Evolutionary conservation across 2,888 invertebrate species (phyloP).

Genomic region (Eupithecia subumbrata): DNA sequence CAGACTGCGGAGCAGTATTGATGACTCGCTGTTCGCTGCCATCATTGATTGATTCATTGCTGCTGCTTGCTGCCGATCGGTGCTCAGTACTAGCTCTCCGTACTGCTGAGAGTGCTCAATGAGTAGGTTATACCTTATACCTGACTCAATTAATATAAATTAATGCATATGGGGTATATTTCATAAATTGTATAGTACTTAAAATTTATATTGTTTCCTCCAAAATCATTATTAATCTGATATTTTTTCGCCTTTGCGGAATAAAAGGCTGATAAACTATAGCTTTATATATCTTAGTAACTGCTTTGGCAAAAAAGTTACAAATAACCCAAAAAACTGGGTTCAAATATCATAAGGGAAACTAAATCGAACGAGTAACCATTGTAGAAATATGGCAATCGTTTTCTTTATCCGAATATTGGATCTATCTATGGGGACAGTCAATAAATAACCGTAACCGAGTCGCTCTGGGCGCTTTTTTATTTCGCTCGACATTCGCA

Average conservation of each 20-base stretch:
- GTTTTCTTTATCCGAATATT: slow-evolving; percentile 39
- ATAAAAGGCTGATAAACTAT: background rate
- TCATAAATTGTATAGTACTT: background rate
- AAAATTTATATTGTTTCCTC: background rate
- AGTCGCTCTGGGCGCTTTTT: slow-evolving; percentile 38
- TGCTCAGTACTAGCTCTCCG: background rate
- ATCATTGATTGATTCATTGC: slow-evolving; percentile 28
- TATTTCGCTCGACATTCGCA: slow-evolving; percentile 36
- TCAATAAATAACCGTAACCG: slow-evolving; percentile 43
- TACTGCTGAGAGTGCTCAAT: background rate
- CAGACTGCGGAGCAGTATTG: slow-evolving; percentile 30
- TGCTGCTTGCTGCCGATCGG: background rate
- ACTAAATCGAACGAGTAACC: slow-evolving; percentile 34
- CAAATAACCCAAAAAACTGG: background rate
- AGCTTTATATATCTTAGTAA: background rate
- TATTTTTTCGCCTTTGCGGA: background rate
- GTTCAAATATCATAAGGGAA: slow-evolving; percentile 29
- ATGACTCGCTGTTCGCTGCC: slow-evolving; percentile 31
- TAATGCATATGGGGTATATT: background rate
- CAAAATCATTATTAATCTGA: background rate
- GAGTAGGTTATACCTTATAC: background rate
- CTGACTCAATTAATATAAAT: background rate
- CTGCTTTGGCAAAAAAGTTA: background rate
- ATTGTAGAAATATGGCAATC: slow-evolving; percentile 38
- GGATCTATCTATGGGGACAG: slow-evolving; percentile 45